Evolutionary conservation across 2,888 invertebrate genomes (phyloP).

Genomic region (Ophraella communa): DNA sequence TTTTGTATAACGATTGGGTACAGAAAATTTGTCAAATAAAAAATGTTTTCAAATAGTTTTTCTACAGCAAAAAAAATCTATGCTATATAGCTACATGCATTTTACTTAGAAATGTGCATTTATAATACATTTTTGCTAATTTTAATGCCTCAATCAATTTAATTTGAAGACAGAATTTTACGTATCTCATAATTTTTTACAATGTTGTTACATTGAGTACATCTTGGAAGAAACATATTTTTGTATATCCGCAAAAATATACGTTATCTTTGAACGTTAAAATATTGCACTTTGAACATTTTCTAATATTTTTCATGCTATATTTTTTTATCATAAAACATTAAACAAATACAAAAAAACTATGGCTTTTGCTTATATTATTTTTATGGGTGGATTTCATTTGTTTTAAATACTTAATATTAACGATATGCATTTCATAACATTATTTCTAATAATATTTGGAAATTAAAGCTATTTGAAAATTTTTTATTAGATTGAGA

Average conservation of each 20-base stretch:
- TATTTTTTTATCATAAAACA: slow-evolving; percentile 43
- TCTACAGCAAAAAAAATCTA: slow-evolving; percentile 55
- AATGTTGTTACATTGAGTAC: slow-evolving; percentile 57
- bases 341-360: slow-evolving; percentile 40
- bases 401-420: slow-evolving; percentile 51
- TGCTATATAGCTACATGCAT: slow-evolving; percentile 55
- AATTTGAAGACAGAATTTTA: slow-evolving; percentile 50
- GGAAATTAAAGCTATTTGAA: slow-evolving; percentile 54
- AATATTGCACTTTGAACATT: slow-evolving; percentile 55
- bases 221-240: slow-evolving; percentile 56
- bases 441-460: slow-evolving; percentile 49
- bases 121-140: slow-evolving; percentile 54
- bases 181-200: slow-evolving; percentile 57
- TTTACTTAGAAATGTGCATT: slow-evolving; percentile 60
- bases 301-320: slow-evolving; percentile 44
- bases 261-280: slow-evolving; percentile 47
- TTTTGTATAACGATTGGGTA: slow-evolving; percentile 38
- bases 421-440: slow-evolving; percentile 58
- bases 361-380: slow-evolving; percentile 42
- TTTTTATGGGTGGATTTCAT: slow-evolving; percentile 51
- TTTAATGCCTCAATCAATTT: slow-evolving; percentile 44
- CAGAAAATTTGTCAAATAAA: slow-evolving; percentile 45
- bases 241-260: slow-evolving; percentile 56
- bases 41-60: slow-evolving; percentile 43
- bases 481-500: slow-evolving; percentile 39